Evolutionary conservation across 2,113 vertebrate species (phyloP).

Genomic region (Dermatemys mawii): DNA sequence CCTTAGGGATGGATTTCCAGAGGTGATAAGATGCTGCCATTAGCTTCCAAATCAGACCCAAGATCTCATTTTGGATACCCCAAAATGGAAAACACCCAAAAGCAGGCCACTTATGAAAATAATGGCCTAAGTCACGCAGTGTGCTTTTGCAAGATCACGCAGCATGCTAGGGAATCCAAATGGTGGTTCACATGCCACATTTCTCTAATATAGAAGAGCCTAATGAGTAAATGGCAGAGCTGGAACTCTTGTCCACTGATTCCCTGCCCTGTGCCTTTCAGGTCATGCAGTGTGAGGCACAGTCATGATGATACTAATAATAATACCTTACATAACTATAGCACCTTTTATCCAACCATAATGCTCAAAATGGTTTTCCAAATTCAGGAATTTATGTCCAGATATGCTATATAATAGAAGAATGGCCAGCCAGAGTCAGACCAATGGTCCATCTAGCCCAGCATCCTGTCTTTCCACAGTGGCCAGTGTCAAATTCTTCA

Average conservation of each 20-base stretch:
- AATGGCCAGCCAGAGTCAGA: neutral
- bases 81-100: neutral
- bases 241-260: accelerated
- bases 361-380: neutral
- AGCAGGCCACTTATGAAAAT: neutral
- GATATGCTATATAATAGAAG: neutral
- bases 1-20: neutral
- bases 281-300: neutral
- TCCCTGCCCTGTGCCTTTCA: neutral
- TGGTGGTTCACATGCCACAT: accelerated
- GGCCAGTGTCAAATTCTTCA: neutral
- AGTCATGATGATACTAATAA: neutral
- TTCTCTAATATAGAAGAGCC: neutral
- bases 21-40: neutral
- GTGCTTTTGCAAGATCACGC: neutral
- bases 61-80: neutral
- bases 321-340: neutral
- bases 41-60: neutral
- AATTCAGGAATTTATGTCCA: neutral
- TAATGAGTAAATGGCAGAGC: neutral
- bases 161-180: accelerated
- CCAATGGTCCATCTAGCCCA: neutral
- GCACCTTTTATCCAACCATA: neutral
- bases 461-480: neutral
- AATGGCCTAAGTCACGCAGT: neutral